Evolutionary conservation across 2,888 invertebrate species (phyloP).

Genomic region (Perizoma flavofasciatum): DNA sequence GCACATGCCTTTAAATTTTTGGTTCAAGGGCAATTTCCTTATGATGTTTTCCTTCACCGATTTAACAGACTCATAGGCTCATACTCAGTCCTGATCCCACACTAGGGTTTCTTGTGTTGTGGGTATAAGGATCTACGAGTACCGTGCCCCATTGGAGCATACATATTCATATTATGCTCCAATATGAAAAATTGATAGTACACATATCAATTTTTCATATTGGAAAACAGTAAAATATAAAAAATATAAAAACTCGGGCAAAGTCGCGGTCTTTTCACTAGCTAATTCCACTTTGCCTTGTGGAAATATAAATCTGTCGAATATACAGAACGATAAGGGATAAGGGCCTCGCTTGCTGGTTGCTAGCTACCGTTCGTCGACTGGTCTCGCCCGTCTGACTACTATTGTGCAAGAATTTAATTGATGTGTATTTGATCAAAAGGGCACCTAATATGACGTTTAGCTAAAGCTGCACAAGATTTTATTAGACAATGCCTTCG

Average conservation of each 20-base stretch:
- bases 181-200: too few species aligned
- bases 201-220: too few species aligned
- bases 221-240: too few species aligned
- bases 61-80: too few species aligned
- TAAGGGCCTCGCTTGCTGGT: slow-evolving; percentile 4
- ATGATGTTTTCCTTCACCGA: not conserved
- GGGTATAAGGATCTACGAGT: too few species aligned
- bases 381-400: slow-evolving; percentile 15
- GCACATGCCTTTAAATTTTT: not conserved
- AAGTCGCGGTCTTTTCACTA: too few species aligned
- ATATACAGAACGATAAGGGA: not conserved
- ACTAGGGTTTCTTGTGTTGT: too few species aligned
- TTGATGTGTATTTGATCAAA: slow-evolving; percentile 12
- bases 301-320: slow-evolving; percentile 1
- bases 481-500: not conserved
- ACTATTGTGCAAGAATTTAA: slow-evolving; percentile 19
- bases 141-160: too few species aligned
- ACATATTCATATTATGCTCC: too few species aligned
- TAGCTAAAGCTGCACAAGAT: too few species aligned
- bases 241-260: too few species aligned
- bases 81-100: too few species aligned
- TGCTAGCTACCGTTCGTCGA: slow-evolving; percentile 12
- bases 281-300: not conserved
- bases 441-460: slow-evolving; percentile 3
- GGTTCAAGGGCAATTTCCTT: not conserved